Evolutionary conservation across 2,888 invertebrate species (phyloP).

Genomic region (Ariolimax columbianus): DNA sequence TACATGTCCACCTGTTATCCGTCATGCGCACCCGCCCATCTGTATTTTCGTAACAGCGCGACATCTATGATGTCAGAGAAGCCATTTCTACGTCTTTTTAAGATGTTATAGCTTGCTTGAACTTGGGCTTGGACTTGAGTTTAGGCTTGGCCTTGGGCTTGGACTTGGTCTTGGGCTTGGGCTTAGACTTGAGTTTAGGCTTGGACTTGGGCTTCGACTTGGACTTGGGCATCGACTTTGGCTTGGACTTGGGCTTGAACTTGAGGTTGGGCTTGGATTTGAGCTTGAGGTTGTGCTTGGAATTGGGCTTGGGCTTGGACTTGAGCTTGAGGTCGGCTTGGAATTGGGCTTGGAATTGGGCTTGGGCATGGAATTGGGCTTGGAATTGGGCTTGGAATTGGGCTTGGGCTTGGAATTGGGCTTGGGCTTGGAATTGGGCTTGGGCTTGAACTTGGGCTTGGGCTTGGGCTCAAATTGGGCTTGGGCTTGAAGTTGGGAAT

Average conservation of each 20-base stretch:
- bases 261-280: conserved; percentile 66
- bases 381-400: conserved; percentile 57
- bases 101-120: neutral
- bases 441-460: conserved; percentile 35
- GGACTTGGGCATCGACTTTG: conserved; percentile 63
- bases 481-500: conserved; percentile 36
- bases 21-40: too few species aligned
- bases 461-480: conserved; percentile 58
- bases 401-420: conserved; percentile 48
- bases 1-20: too few species aligned
- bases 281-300: conserved; percentile 63
- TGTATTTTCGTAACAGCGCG: too few species aligned
- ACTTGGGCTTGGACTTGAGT: neutral
- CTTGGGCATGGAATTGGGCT: conserved; percentile 56
- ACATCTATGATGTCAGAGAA: too few species aligned
- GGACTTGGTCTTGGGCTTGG: neutral
- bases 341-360: conserved; percentile 62
- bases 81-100: too few species aligned
- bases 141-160: neutral
- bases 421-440: conserved; percentile 51
- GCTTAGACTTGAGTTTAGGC: conserved; percentile 56
- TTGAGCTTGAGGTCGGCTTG: conserved; percentile 55
- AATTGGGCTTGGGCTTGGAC: conserved; percentile 61
- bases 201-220: conserved; percentile 54
- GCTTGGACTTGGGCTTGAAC: conserved; percentile 64